A percentile compares a stretch with the other conserved stretches of the same genome.
These are phyloP conservation scores for Clinocottus analis DNA, from an alignment of 2,113 vertebrate genomes.

Conservation along the genomic window DNA sequence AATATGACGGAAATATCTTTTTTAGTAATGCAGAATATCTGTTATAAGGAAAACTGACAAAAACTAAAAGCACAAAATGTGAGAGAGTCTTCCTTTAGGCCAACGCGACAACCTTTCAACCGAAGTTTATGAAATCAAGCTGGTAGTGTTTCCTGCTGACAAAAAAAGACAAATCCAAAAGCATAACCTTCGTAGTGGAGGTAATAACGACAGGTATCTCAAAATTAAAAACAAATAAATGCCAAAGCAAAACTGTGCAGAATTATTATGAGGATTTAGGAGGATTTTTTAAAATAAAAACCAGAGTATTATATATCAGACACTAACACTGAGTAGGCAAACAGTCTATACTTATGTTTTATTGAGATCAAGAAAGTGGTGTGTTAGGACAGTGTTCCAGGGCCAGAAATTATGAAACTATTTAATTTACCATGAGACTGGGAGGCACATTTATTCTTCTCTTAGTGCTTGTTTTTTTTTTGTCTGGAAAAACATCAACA, in stretches of 20 bases:
- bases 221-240: background rate
- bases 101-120: background rate
- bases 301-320: background rate
- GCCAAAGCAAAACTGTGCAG: no score
- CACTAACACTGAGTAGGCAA: background rate
- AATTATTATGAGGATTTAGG: background rate
- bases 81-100: background rate
- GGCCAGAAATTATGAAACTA: background rate
- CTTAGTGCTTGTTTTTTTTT: background rate
- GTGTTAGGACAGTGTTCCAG: background rate
- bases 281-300: background rate
- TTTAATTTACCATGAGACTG: background rate
- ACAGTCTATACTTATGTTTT: no score
- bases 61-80: background rate
- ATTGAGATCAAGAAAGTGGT: background rate
- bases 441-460: background rate
- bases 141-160: background rate
- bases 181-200: background rate
- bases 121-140: background rate
- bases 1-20: background rate
- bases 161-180: background rate
- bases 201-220: background rate
- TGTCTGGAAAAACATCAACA: slow-evolving; percentile 5
- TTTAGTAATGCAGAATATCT: background rate
- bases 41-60: background rate